Percentiles rank a stretch among this genome's conserved stretches.
Conservation (phyloP, 2,888 invertebrate species). For the Conistra vaccinii region DNA sequence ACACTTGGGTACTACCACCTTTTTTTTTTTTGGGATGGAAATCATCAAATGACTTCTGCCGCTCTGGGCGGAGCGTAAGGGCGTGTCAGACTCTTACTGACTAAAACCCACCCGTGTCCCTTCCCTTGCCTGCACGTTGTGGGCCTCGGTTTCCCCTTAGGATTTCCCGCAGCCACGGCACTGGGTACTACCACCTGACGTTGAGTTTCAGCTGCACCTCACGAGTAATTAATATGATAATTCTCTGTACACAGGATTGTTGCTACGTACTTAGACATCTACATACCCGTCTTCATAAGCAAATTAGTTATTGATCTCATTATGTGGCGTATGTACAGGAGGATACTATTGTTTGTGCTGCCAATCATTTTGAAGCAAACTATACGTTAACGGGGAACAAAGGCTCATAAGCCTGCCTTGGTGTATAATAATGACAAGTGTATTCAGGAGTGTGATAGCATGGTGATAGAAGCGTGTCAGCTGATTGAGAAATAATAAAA, state of each 20-base stretch:
- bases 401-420: neutral
- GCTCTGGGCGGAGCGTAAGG: too few species aligned
- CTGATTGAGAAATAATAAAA: neutral
- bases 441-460: conserved; percentile 6
- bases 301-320: neutral
- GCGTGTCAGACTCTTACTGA: too few species aligned
- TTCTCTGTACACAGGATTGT: neutral
- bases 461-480: neutral
- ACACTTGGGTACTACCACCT: too few species aligned
- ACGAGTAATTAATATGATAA: neutral
- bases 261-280: neutral
- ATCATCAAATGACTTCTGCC: too few species aligned
- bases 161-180: too few species aligned
- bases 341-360: conserved; percentile 20
- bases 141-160: too few species aligned
- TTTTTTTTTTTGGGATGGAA: too few species aligned
- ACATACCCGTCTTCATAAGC: neutral
- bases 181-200: too few species aligned
- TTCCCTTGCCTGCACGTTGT: too few species aligned
- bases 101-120: too few species aligned
- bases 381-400: conserved; percentile 10
- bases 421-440: conserved; percentile 1
- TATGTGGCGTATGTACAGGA: neutral
- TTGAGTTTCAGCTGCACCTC: neutral
- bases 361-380: conserved; percentile 25